Base-by-base conservation (phyloP, 2,113 vertebrate genomes). In the Perca schrenkii region DNA sequence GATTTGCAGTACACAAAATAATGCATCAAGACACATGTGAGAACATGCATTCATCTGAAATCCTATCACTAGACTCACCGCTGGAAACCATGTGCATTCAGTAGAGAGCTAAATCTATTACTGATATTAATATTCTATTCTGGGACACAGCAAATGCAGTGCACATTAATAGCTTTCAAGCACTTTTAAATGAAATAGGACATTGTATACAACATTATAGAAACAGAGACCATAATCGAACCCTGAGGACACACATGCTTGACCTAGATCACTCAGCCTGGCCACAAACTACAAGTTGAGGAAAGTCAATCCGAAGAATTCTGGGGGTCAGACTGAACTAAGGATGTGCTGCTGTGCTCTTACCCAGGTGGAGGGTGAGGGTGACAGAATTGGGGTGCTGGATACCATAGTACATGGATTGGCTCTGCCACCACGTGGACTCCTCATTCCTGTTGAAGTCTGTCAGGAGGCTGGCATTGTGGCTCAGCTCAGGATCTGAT, bases 361-460 rank as follows among this genome's bases (percentile, higher is more conserved):
- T 96, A 99, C 97, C 97, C 74, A 99, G 91, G 69, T 85, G 94
- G 16, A 99, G 96, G 11, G 96, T 98, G 89, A 99, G 91, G 94
- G 96, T 98, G 91, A 99, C 96, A 0, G 97, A 97, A 85, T 93
- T 96, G 60, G 98, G 98, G 86, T 97, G 73, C 94, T 99, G 98
- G 81, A 98, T 91, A 3, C 97, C 95, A 0, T 96, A 97, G 73
- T 95, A 97, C 98, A 99, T 98, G 87, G 98, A 97, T 90, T 97
- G 98, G 91, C 98, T 99, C 93, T 99, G 98, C 97, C 98, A 99
- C 97, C 97, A 98, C n/a, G 97, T 99, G 80, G 94, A 95, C 79
- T 98, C 97, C 65, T 98, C 97, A 12, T 96, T 95, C 78, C 93
- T 96, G 93, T 99, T 95, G 94, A 99, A 99, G 93, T 99, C 98